phyloP scores from a whole-genome alignment of 2,888 invertebrate genomes.

The Stenoptilia bipunctidactyla region DNA sequence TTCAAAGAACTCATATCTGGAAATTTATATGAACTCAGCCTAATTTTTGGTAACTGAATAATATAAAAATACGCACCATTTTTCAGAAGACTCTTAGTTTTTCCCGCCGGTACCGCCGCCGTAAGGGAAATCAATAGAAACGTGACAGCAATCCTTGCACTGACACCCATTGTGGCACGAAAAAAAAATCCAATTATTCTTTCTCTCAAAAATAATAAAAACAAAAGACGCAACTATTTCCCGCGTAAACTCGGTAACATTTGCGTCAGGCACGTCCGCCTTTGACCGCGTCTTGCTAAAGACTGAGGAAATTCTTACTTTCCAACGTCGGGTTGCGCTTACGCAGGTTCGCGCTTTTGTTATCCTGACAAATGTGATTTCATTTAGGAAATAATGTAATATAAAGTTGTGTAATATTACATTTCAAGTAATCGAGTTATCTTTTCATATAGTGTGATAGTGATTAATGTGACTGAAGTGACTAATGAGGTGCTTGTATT shows the following conservation, averaged over 20 bases:
- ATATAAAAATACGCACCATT: slow-evolving; percentile 32
- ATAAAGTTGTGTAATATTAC: neutral
- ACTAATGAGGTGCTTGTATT: too few relatives aligned
- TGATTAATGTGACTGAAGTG: too few relatives aligned
- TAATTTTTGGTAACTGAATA: too few relatives aligned
- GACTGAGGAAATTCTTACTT: slow-evolving; percentile 54
- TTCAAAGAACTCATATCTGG: too few relatives aligned
- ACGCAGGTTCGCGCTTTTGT: neutral
- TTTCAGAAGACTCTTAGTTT: slow-evolving; percentile 31
- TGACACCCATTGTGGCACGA: slow-evolving; percentile 47
- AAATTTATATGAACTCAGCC: too few relatives aligned
- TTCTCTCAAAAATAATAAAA: too few relatives aligned
- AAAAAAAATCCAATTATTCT: too few relatives aligned
- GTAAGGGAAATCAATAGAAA: slow-evolving; percentile 48
- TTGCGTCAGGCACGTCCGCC: slow-evolving; percentile 50
- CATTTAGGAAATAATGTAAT: neutral
- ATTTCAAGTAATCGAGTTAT: too few relatives aligned
- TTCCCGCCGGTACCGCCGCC: slow-evolving; percentile 45
- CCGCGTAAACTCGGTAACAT: slow-evolving; percentile 59
- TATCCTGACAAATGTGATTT: neutral
- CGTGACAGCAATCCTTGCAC: slow-evolving; percentile 51
- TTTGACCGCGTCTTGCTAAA: slow-evolving; percentile 36
- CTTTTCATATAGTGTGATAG: too few relatives aligned
- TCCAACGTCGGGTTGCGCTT: slow-evolving; percentile 36
- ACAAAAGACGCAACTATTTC: slow-evolving; percentile 55